phyloP scores from a whole-genome alignment of 35 echinoderm and acorn worm species.

The Antedon bifida region DNA sequence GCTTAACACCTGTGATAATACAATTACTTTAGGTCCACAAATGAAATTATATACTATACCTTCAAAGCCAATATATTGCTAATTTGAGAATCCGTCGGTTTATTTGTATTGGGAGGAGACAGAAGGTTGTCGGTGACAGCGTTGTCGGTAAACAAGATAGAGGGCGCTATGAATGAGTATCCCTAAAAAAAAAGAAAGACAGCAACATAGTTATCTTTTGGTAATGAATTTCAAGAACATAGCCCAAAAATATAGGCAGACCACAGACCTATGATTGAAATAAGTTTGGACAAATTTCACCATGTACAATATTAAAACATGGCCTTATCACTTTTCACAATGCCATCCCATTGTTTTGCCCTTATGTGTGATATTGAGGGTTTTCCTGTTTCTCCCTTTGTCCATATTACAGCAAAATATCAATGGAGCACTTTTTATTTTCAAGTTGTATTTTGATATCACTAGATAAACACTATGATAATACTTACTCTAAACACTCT shows the following conservation, averaged over 20 bases:
- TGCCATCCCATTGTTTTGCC: too few species aligned
- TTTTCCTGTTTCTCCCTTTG: too few species aligned
- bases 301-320: too few species aligned
- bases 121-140: conserved; percentile 68
- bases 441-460: too few species aligned
- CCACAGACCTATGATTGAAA: background rate
- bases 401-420: too few species aligned
- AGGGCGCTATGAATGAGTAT: conserved; percentile 94
- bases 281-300: too few species aligned
- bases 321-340: too few species aligned
- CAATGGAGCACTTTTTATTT: too few species aligned
- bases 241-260: background rate
- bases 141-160: conserved; percentile 92
- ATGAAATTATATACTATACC: conserved; percentile 20
- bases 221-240: background rate
- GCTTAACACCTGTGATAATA: too few species aligned
- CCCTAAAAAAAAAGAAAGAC: conserved; percentile 41
- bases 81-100: conserved; percentile 60
- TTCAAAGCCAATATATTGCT: conserved; percentile 39
- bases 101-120: conserved; percentile 35
- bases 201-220: background rate
- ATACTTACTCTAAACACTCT: conserved; percentile 78
- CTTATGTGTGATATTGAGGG: too few species aligned
- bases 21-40: too few species aligned
- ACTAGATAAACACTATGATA: too few species aligned